Conservation (phyloP, 2,888 invertebrate genomes). For the Tricholauxania praeusta region DNA sequence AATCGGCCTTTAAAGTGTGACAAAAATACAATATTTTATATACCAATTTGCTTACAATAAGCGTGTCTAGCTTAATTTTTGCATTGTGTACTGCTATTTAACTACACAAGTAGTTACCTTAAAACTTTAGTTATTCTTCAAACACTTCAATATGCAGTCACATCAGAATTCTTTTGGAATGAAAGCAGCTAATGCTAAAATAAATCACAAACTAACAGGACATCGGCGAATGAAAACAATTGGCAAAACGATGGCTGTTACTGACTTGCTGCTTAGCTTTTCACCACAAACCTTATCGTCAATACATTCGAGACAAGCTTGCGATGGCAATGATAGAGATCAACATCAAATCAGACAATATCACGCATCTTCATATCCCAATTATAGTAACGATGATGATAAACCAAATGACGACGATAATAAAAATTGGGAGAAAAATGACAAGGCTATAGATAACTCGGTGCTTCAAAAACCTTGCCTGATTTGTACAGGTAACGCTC, state of each 20-base stretch:
- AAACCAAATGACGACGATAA: constrained; percentile 5
- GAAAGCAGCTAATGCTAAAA: constrained; percentile 29
- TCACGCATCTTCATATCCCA: neutral
- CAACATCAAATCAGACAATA: neutral
- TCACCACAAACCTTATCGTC: constrained; percentile 47
- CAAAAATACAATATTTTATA: constrained; percentile 2
- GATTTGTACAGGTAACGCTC: constrained; percentile 53
- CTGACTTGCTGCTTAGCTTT: constrained; percentile 62
- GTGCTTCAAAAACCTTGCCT: constrained; percentile 53
- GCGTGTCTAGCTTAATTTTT: too few relatives aligned
- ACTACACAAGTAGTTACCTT: too few relatives aligned
- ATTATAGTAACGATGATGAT: constrained; percentile 25
- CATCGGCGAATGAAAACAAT: constrained; percentile 63
- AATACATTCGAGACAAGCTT: constrained; percentile 47
- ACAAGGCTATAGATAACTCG: constrained; percentile 45
- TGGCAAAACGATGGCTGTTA: constrained; percentile 66
- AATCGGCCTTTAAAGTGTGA: neutral
- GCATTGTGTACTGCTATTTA: too few relatives aligned
- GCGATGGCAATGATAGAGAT: constrained; percentile 41
- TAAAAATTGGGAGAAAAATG: constrained; percentile 37
- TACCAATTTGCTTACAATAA: too few relatives aligned
- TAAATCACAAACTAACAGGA: constrained; percentile 50
- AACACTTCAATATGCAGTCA: constrained; percentile 49
- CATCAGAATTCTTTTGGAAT: constrained; percentile 49
- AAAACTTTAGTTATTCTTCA: too few relatives aligned